Evolutionary conservation across 2,797 vertebrate genomes (phyloP), one percentile per base, ranked within the genome.

Genomic region (Euphonia xanthogaster): DNA sequence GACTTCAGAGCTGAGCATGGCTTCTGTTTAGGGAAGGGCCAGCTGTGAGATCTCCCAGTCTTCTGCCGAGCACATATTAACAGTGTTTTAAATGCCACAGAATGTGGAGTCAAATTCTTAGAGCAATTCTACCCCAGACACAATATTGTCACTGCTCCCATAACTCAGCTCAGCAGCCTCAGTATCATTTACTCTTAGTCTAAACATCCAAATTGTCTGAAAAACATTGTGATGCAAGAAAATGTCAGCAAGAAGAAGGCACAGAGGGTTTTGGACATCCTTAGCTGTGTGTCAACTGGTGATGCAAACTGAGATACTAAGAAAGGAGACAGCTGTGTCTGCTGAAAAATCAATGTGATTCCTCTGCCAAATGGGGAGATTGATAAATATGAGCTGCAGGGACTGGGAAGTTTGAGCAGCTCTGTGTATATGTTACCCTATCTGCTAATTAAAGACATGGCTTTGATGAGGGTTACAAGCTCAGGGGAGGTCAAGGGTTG

Each of bases 1-100:
- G 63, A 62, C 39, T 93, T 85, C 47, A 82, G 85, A 93, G 45
- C 79, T 73, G 68, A 94, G 72, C 67, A 79, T 55, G 44, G 51
- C 86, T 87, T 93, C 88, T 96, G 68, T 82, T 53, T 93, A 58
- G 24, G 42, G 70, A 96, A 89, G 50, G 77, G 54, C 65, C 63
- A 68, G 60, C 62, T 77, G 48, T 84, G 45, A 88, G 67, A 60
- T 79, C 37, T 89, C 31, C 30, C 24, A 54, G n/a, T 35, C 27
- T 67, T 82, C 65, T 60, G 31, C 40, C 51, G 80, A 71, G 68
- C 45, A 30, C 42, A 40, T 63, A 35, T 73, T 66, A 76, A 66
- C 42, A 48, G 33, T 27, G 12, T 77, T 95, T 87, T 50, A 83
- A 90, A 96, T 91, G 66, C 40, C 53, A 65, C 55, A 66, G 28